Evolutionary conservation across 2,888 invertebrate genomes (phyloP), one percentile per base, ranked within the genome.

Genomic region (Malacosoma neustria): DNA sequence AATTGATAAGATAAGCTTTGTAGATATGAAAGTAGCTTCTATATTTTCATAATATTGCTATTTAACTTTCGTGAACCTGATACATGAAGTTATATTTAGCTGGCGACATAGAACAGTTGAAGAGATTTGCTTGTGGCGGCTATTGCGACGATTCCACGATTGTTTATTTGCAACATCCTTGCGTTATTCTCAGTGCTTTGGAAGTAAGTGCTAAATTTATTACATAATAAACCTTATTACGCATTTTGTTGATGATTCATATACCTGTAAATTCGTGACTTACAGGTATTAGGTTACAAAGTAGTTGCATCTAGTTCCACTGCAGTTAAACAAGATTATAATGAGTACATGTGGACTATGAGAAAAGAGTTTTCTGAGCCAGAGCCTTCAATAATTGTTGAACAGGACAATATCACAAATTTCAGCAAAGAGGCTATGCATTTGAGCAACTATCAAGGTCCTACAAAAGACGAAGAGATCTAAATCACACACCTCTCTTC

Each of bases 341-440:
- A 94, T 87, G 95, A 95, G 69, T 95, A 95, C 60, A 94, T 95
- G 93, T 95, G 95, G 95, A 96, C 95, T 76, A 93, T 95, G 93
- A 91, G 94, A 87, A 94, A 93, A 72, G 94, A 95, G 57, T 95
- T 95, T 71, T 87, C 90, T 31, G 93, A 93, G 60, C 94, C 94
- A 38, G 95, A 95, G 71, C 94, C 94, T 13, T 87, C 87, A 31
- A 82, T 89, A 38, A 75, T 87, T 57, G 87, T 89, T 42, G 89
- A 89, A 43, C 87, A 88, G 57, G 89, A 89, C 49, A 89, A 89
- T 59, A 81, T 89, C 33, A 88, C 87, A 14, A 90, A 90, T 60
- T 88, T 88, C 53, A 88, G 87, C 51, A 87, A 88, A 51, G 89
- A 89, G 72, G 86, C 86, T 66, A 74, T 86, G 80, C 82, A 81